phyloP scores from a whole-genome alignment of 2,888 invertebrate species.

The Taphrorychus bicolor region DNA sequence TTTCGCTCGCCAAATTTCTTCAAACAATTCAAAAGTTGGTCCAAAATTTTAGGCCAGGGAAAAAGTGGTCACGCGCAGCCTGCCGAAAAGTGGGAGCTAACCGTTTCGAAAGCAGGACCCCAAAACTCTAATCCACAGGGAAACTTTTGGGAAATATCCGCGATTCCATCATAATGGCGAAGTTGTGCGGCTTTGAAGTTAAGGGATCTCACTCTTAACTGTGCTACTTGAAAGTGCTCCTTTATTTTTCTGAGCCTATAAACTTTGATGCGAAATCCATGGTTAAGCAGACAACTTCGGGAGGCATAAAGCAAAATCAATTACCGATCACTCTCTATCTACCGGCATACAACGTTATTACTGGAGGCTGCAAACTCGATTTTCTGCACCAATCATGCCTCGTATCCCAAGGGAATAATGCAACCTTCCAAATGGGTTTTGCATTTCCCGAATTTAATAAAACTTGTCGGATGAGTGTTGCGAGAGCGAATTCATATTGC shows the following conservation, averaged over 20 bases:
- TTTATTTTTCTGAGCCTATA: too few species aligned
- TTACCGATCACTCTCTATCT: background rate
- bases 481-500: slow-evolving; percentile 1
- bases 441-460: slow-evolving; percentile 6
- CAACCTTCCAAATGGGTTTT: slow-evolving; percentile 5
- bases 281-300: too few species aligned
- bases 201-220: background rate
- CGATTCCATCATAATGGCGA: slow-evolving; percentile 9
- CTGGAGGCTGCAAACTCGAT: slow-evolving; percentile 1
- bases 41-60: background rate
- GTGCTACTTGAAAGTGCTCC: background rate
- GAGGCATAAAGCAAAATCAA: background rate
- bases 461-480: background rate
- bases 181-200: background rate
- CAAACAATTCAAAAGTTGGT: background rate
- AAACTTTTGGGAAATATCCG: slow-evolving; percentile 16
- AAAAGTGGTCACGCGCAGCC: slow-evolving; percentile 1
- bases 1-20: background rate
- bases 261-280: too few species aligned
- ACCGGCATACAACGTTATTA: background rate
- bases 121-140: slow-evolving; percentile 5
- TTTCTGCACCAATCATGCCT: background rate
- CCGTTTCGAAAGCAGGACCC: background rate
- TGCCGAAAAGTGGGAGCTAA: slow-evolving; percentile 1
- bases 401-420: slow-evolving; percentile 1